These are phyloP conservation scores for Microhierax caerulescens DNA, from an alignment of 2,797 vertebrate genomes.

Conservation along the genomic window DNA sequence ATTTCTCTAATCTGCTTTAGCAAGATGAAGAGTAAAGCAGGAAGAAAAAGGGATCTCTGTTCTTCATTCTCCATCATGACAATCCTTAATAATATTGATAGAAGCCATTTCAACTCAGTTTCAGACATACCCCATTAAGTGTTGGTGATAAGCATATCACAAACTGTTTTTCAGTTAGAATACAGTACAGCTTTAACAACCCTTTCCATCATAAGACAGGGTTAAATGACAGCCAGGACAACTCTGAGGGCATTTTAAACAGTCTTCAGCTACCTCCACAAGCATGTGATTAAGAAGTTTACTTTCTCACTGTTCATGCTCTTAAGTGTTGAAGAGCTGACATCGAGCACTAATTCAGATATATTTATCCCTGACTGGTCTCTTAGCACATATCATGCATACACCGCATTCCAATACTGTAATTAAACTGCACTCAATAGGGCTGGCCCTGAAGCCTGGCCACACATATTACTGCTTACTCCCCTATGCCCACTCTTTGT, in stretches of 20 bases:
- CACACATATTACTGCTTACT: background rate
- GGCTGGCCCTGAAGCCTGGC: background rate
- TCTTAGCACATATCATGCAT: background rate
- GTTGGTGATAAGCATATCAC: background rate
- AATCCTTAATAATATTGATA: background rate
- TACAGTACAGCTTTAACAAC: background rate
- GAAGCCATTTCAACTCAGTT: background rate
- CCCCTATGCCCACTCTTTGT: background rate
- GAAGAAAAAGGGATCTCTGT: background rate
- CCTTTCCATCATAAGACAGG: background rate
- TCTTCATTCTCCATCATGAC: background rate
- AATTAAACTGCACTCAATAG: background rate
- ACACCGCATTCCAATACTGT: background rate
- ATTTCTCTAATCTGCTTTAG: background rate
- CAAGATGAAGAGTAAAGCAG: accelerated
- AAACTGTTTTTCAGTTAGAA: background rate
- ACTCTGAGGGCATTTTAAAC: background rate
- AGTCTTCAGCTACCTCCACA: background rate
- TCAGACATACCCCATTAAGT: background rate
- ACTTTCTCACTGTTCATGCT: background rate
- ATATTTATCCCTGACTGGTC: background rate
- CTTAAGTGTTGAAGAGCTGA: background rate
- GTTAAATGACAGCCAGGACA: background rate
- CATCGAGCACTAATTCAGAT: background rate
- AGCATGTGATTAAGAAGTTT: background rate